Base-by-base conservation (phyloP, 2,113 vertebrate genomes). In the Stigmatopora nigra region DNA sequence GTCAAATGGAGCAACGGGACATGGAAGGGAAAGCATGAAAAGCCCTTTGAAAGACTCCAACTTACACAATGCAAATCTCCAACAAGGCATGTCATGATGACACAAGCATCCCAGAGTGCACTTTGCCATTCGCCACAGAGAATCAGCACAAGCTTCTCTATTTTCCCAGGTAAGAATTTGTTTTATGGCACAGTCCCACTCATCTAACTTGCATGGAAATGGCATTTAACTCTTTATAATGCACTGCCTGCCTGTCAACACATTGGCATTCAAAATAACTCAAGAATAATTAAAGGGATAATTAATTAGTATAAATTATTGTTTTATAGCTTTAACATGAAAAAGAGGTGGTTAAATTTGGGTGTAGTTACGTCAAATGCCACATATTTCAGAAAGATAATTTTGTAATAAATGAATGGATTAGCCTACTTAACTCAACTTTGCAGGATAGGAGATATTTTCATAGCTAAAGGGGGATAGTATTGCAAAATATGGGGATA, bases 1-100 rank as follows among this genome's bases (percentile, higher is more conserved):
- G 86, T 87, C 81, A 81, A 85, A 70, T 65, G 72, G 86, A 82
- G 77, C 77, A 82, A 82, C 49, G 67, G 79, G 76, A 83, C 82
- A 72, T 68, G 72, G 72, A 61, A 72, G 64, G 65, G 81, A 75
- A 83, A 68, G 67, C 63, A 79, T 71, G 4, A 73, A 73, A 64
- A 76, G 69, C 66, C 36, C 58, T 44, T 9, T 61, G 17, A 61
- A 45, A 61, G 60, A 22, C 73, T 64, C 59, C 47, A 4, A 52
- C 22, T 52, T 36, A 35, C 62, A 72, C 65, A 57, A 72, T 47
- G 35, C 14, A 41, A 57, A 62, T 45, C 69, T 65, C 14, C 60
- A 16, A 72, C 69, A 49, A 77, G 7, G 63, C 81, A 60, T 41
- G 61, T 77, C 68, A 72, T 66, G 64, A 78, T 11, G 59, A 41